Evolutionary conservation across 2,888 invertebrate genomes (phyloP).

Genomic region (Ormia ochracea): DNA sequence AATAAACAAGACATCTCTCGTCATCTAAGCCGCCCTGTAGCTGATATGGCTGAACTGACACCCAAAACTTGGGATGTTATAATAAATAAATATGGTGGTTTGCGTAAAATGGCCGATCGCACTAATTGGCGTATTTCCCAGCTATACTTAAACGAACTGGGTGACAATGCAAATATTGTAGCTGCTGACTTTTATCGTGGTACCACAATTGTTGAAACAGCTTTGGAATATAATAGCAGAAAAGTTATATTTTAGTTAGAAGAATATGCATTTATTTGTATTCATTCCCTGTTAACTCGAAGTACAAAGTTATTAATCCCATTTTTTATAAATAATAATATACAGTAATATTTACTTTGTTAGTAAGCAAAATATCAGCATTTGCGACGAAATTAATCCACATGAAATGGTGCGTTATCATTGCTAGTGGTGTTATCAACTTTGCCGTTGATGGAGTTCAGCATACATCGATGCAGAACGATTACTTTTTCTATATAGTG

Average conservation of each 20-base stretch:
- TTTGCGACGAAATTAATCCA: no score
- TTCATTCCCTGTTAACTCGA: no score
- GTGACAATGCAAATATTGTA: conserved; percentile 79
- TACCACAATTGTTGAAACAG: conserved; percentile 79
- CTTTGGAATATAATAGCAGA: conserved; percentile 73
- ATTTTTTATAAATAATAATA: no score
- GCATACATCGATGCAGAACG: no score
- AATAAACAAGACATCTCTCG: conserved; percentile 70
- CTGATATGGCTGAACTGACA: conserved; percentile 84
- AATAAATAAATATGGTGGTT: conserved; percentile 79
- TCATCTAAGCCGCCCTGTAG: conserved; percentile 76
- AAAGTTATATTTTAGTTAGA: conserved; percentile 64
- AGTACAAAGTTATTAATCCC: no score
- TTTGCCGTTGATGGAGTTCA: no score
- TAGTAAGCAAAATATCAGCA: no score
- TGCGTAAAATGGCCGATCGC: conserved; percentile 81
- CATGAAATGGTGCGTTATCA: no score
- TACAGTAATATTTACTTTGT: no score
- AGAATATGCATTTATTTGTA: background rate
- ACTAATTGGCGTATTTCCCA: conserved; percentile 81
- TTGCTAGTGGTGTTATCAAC: no score
- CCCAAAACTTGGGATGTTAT: conserved; percentile 81
- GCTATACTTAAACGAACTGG: conserved; percentile 79
- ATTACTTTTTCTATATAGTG: no score
- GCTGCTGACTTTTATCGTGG: conserved; percentile 81